These are phyloP conservation scores for Echinometra lucunter DNA, from an alignment of 53 echinoderm and acorn worm species.

Conservation along the genomic window DNA sequence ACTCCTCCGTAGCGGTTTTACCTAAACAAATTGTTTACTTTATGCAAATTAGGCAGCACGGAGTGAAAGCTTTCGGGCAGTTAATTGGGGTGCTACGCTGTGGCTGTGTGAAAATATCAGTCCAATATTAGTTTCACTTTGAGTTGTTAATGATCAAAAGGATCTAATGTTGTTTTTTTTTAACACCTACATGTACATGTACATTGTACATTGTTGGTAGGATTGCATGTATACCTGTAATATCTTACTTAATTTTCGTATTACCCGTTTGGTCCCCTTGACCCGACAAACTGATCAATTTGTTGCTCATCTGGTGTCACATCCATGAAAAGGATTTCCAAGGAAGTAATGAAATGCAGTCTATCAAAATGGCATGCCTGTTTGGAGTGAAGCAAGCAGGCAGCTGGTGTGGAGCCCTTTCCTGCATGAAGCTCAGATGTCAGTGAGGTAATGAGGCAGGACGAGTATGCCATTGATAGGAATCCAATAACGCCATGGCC, in stretches of 20 bases:
- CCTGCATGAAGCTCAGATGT: slow-evolving; percentile 32
- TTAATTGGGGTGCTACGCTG: too few relatives aligned
- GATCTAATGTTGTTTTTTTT: too few relatives aligned
- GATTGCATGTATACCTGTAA: neutral
- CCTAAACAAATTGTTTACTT: too few relatives aligned
- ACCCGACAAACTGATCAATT: slow-evolving; percentile 9
- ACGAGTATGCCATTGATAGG: slow-evolving; percentile 62
- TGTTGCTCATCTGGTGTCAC: slow-evolving; percentile 11
- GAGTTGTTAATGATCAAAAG: too few relatives aligned
- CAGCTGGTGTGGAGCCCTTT: slow-evolving; percentile 2
- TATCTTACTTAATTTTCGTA: neutral
- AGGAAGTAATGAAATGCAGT: slow-evolving; percentile 35
- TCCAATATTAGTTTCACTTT: too few relatives aligned
- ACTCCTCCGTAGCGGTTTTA: too few relatives aligned
- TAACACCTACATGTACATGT: neutral
- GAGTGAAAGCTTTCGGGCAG: too few relatives aligned
- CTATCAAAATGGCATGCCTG: neutral
- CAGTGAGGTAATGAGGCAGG: slow-evolving; percentile 57
- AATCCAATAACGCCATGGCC: slow-evolving; percentile 59
- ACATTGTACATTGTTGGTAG: neutral
- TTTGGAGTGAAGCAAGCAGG: slow-evolving; percentile 28
- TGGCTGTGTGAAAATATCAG: too few relatives aligned
- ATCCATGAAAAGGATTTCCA: slow-evolving; percentile 36
- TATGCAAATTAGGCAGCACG: too few relatives aligned
- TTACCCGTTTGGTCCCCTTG: neutral